Conservation (phyloP, 1,140 invertebrate genomes). For the Geopemphigus sp. region DNA sequence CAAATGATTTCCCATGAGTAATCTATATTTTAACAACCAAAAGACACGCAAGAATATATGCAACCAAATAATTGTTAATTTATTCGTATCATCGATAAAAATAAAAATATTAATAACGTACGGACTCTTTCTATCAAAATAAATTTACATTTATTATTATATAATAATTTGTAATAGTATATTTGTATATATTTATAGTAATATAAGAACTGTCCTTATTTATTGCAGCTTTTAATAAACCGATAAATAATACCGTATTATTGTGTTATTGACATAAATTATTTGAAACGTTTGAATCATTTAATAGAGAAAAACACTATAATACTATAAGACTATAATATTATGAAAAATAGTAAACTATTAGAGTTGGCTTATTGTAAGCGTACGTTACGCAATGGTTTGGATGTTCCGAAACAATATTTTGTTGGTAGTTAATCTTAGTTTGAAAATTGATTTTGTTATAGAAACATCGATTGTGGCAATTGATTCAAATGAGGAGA, state of each 20-base stretch:
- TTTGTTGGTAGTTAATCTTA: not conserved
- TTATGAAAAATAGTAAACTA: not conserved
- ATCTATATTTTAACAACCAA: no score
- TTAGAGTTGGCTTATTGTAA: conserved; percentile 2
- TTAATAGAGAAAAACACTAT: not conserved
- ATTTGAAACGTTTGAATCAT: not conserved
- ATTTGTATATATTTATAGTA: no score
- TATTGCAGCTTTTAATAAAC: not conserved
- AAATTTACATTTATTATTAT: no score
- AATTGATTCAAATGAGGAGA: conserved; percentile 44
- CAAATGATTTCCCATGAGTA: no score
- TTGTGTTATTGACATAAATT: not conserved
- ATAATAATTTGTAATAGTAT: no score
- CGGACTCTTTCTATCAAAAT: no score
- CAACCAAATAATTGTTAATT: no score
- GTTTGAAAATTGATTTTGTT: not conserved
- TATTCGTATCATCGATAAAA: no score
- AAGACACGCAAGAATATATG: no score
- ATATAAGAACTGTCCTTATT: not conserved
- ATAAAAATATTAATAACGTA: no score
- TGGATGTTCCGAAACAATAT: not conserved
- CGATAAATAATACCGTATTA: not conserved
- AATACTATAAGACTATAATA: not conserved
- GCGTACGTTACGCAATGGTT: not conserved
- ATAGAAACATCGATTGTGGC: conserved; percentile 37